Conservation (phyloP, 2,888 invertebrate genomes). For the Drosophila neonasuta region DNA sequence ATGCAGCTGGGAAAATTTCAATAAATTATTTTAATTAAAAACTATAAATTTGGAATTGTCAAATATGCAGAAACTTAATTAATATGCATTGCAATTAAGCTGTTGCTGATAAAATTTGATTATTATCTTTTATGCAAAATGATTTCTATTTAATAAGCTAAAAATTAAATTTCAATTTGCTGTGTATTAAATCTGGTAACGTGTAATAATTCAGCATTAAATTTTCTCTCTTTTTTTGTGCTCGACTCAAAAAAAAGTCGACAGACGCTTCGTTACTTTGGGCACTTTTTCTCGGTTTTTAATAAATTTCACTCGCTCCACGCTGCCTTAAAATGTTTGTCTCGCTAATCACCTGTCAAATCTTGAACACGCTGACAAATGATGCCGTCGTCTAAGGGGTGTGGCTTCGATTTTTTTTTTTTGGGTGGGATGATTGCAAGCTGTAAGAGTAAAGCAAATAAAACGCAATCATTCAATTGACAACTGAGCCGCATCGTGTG, state of each 20-base stretch:
- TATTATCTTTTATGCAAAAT: no score
- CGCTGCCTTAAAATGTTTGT: slow-evolving; percentile 45
- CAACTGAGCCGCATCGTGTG: slow-evolving; percentile 60
- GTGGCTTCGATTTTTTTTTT: not conserved
- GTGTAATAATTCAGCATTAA: not conserved
- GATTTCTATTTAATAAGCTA: no score
- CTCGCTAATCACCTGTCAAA: slow-evolving; percentile 78
- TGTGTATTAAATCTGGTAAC: not conserved
- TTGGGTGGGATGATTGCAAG: slow-evolving; percentile 37
- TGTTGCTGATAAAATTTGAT: no score
- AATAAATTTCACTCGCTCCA: slow-evolving; percentile 14
- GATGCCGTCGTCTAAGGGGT: slow-evolving; percentile 44
- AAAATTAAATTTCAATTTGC: no score
- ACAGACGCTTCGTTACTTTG: slow-evolving; percentile 1
- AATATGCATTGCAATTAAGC: not conserved
- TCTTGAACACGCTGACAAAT: slow-evolving; percentile 73
- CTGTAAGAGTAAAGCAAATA: slow-evolving; percentile 67
- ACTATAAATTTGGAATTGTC: not conserved
- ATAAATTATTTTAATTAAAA: not conserved
- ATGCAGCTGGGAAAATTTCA: slow-evolving; percentile 5
- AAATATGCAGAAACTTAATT: not conserved
- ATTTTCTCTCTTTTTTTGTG: not conserved
- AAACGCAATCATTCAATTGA: slow-evolving; percentile 78
- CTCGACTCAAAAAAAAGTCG: slow-evolving; percentile 10
- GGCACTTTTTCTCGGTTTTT: slow-evolving; percentile 3